Percentiles rank a stretch among this genome's conserved stretches.
Conservation (phyloP, 2,888 invertebrate genomes). For the Tubiluchus corallicola region DNA sequence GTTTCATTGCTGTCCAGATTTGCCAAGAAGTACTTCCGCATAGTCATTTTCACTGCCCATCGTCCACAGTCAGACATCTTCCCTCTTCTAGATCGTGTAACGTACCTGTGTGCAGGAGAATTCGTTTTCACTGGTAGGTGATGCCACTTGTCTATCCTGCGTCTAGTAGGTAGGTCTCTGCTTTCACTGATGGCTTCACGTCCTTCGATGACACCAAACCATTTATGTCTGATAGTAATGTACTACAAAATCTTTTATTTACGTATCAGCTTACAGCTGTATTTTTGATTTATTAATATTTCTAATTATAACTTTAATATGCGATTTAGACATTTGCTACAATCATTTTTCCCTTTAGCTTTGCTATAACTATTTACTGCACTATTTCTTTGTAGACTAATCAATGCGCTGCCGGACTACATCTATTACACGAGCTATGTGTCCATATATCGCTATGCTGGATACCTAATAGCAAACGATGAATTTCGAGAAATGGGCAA, state of each 20-base stretch:
- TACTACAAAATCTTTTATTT: too few species aligned
- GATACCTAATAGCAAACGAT: not conserved
- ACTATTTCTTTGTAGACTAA: too few species aligned
- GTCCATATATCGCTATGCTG: not conserved
- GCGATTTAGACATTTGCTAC: too few species aligned
- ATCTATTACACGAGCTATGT: not conserved
- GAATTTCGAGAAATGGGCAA: not conserved
- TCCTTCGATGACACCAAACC: not conserved
- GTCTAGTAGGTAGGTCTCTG: too few species aligned
- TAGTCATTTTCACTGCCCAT: slow-evolving; percentile 75
- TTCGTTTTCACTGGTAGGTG: slow-evolving; percentile 43
- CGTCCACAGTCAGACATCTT: slow-evolving; percentile 86
- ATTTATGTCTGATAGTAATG: too few species aligned
- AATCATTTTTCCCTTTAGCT: too few species aligned
- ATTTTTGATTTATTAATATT: too few species aligned
- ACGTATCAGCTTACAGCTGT: too few species aligned
- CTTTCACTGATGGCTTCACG: too few species aligned
- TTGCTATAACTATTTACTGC: too few species aligned
- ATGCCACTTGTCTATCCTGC: too few species aligned
- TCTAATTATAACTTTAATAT: too few species aligned
- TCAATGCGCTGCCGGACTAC: slow-evolving; percentile 1
- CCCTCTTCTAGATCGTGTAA: slow-evolving; percentile 76
- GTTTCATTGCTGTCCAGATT: slow-evolving; percentile 76
- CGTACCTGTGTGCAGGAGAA: slow-evolving; percentile 60
- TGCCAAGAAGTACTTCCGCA: slow-evolving; percentile 69